These are phyloP conservation scores for Desoria tigrina DNA, from an alignment of 2,888 invertebrate species.

Conservation along the genomic window DNA sequence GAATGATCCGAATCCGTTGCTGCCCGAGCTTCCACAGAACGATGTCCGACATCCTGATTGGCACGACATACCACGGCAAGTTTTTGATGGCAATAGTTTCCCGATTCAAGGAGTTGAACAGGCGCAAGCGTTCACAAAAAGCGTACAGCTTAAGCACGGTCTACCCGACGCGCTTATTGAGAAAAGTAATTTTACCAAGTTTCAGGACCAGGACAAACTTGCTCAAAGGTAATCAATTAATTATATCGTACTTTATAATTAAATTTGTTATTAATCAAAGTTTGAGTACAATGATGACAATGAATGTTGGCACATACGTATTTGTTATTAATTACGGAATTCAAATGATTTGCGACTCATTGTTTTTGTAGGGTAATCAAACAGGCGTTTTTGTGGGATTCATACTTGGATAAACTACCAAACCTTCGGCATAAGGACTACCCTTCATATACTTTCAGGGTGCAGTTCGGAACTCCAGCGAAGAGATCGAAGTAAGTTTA, in stretches of 20 bases:
- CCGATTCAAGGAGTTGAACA: conserved; percentile 56
- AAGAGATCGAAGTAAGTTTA: conserved; percentile 67
- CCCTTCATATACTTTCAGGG: conserved; percentile 71
- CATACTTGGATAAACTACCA: conserved; percentile 75
- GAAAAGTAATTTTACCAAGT: conserved; percentile 31
- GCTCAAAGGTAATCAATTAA: conserved; percentile 39
- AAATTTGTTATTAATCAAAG: too few species aligned
- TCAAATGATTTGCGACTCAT: not conserved
- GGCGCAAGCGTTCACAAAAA: conserved; percentile 57
- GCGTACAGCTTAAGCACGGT: conserved; percentile 55
- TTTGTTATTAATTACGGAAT: not conserved
- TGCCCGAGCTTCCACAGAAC: conserved; percentile 38
- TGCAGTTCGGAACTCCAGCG: conserved; percentile 73
- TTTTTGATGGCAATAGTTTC: conserved; percentile 40
- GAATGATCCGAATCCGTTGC: conserved; percentile 33
- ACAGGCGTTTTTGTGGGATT: conserved; percentile 63
- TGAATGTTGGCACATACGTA: too few species aligned
- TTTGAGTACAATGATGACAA: too few species aligned
- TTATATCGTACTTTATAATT: not conserved
- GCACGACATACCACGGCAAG: conserved; percentile 53
- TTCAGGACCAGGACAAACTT: conserved; percentile 50
- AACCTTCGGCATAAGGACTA: conserved; percentile 69
- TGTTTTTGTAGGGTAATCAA: conserved; percentile 54
- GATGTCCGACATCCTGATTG: conserved; percentile 52
- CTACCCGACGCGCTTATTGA: conserved; percentile 54